phyloP scores from a whole-genome alignment of 2,113 vertebrate species.

The Clarias batrachus region DNA sequence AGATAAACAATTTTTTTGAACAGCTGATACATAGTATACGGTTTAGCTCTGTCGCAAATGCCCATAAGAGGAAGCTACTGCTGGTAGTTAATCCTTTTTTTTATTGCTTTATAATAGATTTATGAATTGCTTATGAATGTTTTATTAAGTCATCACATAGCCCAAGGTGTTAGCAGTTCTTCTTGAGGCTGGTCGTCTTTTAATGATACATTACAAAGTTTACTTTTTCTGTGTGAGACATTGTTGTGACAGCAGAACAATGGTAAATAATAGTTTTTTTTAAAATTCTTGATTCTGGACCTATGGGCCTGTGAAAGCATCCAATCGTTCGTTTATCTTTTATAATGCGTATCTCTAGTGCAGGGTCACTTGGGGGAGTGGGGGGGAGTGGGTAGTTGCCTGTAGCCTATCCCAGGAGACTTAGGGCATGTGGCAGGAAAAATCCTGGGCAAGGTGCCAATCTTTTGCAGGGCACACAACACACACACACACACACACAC shows the following conservation, averaged over 20 bases:
- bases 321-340: not conserved
- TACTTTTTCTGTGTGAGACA: not conserved
- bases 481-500: too few relatives aligned
- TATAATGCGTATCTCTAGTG: too few relatives aligned
- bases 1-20: not conserved
- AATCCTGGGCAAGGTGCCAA: too few relatives aligned
- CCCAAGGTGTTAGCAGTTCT: not conserved
- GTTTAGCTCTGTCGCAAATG: not conserved
- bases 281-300: not conserved
- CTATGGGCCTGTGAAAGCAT: not conserved
- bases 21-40: not conserved
- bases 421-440: too few relatives aligned
- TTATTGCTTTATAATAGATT: constrained; percentile 4
- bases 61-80: not conserved
- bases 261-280: not conserved
- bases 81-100: not conserved
- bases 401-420: too few relatives aligned
- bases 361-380: too few relatives aligned
- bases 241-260: not conserved
- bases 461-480: too few relatives aligned
- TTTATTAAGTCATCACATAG: not conserved
- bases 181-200: not conserved
- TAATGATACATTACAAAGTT: not conserved
- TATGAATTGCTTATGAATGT: not conserved
- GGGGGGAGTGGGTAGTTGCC: too few relatives aligned